Evolutionary conservation across 2,888 invertebrate species (phyloP), one percentile per base, ranked within the genome.

Genomic region (Agriotes lineatus): DNA sequence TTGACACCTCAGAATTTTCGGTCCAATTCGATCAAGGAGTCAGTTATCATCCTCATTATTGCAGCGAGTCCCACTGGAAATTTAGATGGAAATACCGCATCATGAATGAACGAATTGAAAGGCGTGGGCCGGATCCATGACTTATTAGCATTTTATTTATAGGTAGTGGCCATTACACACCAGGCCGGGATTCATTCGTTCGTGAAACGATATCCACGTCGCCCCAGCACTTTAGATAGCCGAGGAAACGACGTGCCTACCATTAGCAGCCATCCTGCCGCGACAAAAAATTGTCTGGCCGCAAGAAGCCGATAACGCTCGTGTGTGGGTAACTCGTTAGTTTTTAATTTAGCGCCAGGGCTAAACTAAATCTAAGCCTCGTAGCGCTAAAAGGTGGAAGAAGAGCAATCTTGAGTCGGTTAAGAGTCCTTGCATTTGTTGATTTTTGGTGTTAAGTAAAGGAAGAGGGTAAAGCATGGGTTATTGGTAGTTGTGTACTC

Each of bases 141-240:
- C 61, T 60, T 67, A 67, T 61, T 67, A 67, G 42, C 61, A 67
- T 66, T 66, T 66, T 60, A 67, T 56, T 67, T 16, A 67, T 37
- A 67, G 58, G 37, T 56, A 61, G 39, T 56, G 61, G 56, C 44
- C 52, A 52, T 61, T 61, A 50, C 22, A 25, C 14, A 25, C 22
- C n/a, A 7, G 42, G 22, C 16, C 18, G 30, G 52, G 14, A 12
- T 61, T 52, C 61, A 25, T 61, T 56, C 63, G 25, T 42, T 54
- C 10, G 33, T 33, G 19, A 45, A 45, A 35, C 48, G 6, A 35
- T 58, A 39, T 22, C 25, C 30, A 20, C 20, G 60, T 67, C 67
- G 54, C 67, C 61, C 56, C 37, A 67, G 61, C 67, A 67, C 67
- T 67, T 67, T 56, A 67, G 67, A 61, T 67, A 67, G 35, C 54